phyloP scores from a whole-genome alignment of 1,140 invertebrate species.

The Galleria mellonella region DNA sequence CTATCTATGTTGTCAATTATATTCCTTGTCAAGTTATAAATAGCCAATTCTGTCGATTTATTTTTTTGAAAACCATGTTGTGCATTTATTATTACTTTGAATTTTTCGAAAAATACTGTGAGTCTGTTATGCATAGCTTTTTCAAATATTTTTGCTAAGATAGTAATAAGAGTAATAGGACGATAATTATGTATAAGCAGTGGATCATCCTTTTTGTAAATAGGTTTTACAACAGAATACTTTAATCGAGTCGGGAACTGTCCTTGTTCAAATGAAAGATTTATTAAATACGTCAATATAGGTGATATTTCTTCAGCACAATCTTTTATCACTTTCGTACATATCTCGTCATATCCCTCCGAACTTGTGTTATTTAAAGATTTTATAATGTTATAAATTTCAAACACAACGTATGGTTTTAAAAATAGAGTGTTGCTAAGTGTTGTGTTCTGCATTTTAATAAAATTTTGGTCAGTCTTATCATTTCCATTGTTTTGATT shows the following conservation, averaged over 20 bases:
- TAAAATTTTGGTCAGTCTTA: too few relatives aligned
- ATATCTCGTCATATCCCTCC: too few relatives aligned
- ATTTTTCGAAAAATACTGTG: not conserved
- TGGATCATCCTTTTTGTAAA: not conserved
- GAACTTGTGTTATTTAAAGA: not conserved
- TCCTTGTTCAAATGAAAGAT: not conserved
- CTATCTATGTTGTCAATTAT: too few relatives aligned
- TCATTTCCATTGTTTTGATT: too few relatives aligned
- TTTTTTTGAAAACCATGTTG: not conserved
- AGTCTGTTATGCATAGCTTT: not conserved
- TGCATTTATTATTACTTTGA: not conserved
- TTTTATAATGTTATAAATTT: not conserved
- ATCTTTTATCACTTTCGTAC: not conserved
- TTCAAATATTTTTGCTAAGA: not conserved
- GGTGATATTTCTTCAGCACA: not conserved
- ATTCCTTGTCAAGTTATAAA: too few relatives aligned
- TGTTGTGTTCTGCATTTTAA: not conserved
- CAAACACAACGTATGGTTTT: not conserved
- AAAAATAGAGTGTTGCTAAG: not conserved
- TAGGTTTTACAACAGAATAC: not conserved
- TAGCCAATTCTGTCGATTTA: too few relatives aligned
- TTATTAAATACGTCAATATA: too few relatives aligned
- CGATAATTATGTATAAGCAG: not conserved
- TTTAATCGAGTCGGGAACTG: not conserved
- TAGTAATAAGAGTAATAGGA: not conserved